Conservation (phyloP, 2,797 vertebrate species). For the Agapornis canus region DNA sequence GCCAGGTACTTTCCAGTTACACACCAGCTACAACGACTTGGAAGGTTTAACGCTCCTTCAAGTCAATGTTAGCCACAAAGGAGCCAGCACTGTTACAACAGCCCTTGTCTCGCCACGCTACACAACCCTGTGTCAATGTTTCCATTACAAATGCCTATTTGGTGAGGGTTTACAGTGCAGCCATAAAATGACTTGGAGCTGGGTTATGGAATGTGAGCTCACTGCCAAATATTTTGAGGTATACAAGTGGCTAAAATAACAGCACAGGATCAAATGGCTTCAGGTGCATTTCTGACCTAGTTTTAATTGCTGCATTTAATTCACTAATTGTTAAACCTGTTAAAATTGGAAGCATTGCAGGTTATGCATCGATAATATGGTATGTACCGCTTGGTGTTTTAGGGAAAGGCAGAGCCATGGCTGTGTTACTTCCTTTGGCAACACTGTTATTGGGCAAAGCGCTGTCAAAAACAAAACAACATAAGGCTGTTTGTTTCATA, state of each 20-base stretch:
- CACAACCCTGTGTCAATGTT: slow-evolving; percentile 73
- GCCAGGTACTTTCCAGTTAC: slow-evolving; percentile 66
- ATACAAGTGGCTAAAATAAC: slow-evolving; percentile 61
- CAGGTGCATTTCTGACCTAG: slow-evolving; percentile 55
- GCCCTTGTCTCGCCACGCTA: slow-evolving; percentile 58
- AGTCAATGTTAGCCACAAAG: slow-evolving; percentile 65
- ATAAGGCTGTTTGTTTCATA: slow-evolving; percentile 40
- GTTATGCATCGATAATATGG: background rate
- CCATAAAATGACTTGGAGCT: slow-evolving; percentile 71
- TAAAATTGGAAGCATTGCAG: slow-evolving; percentile 51
- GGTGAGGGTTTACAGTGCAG: slow-evolving; percentile 67
- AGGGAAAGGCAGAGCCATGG: slow-evolving; percentile 35
- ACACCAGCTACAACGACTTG: slow-evolving; percentile 50
- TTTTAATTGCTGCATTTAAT: slow-evolving; percentile 59
- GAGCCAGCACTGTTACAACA: slow-evolving; percentile 59
- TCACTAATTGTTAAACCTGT: slow-evolving; percentile 50
- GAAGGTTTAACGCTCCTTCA: slow-evolving; percentile 72
- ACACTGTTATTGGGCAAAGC: slow-evolving; percentile 27
- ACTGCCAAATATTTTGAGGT: slow-evolving; percentile 61
- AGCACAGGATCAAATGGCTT: slow-evolving; percentile 35
- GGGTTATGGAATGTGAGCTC: slow-evolving; percentile 32
- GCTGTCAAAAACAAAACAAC: slow-evolving; percentile 45
- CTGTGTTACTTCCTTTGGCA: slow-evolving; percentile 45
- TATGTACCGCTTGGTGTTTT: background rate
- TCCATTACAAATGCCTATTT: slow-evolving; percentile 72